Evolutionary conservation across 2,888 invertebrate species (phyloP).

Genomic region (Drosophila melanosoma): DNA sequence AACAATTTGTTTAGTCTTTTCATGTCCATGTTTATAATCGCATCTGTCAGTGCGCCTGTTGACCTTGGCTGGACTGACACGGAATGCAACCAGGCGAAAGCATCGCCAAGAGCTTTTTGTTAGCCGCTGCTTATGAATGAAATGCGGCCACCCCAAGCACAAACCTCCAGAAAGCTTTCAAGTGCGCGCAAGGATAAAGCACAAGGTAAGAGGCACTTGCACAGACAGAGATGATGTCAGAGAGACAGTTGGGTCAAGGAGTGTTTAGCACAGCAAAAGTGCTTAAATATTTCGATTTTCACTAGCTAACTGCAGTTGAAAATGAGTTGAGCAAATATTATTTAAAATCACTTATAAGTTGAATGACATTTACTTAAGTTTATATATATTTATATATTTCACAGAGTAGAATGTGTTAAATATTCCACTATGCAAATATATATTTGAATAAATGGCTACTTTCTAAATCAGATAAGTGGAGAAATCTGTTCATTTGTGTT

Average conservation of each 20-base stretch:
- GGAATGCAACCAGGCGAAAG: conserved; percentile 44
- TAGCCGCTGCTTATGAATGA: conserved; percentile 54
- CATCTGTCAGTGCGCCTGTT: conserved; percentile 20
- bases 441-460: not conserved
- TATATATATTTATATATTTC: not conserved
- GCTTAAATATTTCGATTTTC: conserved; percentile 2
- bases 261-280: conserved; percentile 14
- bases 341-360: not conserved
- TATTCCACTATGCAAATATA: not conserved
- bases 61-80: conserved; percentile 65
- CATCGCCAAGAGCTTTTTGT: conserved; percentile 31
- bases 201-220: conserved; percentile 32
- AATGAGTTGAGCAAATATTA: not conserved
- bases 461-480: not conserved
- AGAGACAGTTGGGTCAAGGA: conserved; percentile 58
- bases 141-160: not conserved
- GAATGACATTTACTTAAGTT: not conserved
- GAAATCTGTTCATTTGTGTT: not conserved
- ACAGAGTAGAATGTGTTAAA: not conserved
- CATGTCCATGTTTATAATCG: conserved; percentile 33
- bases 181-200: conserved; percentile 46
- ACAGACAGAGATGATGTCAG: conserved; percentile 26
- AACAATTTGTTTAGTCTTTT: conserved; percentile 35
- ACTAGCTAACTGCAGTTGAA: conserved; percentile 8
- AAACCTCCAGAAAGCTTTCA: conserved; percentile 44